Evolutionary conservation across 2,113 vertebrate genomes (phyloP), one percentile per base, ranked within the genome.

Genomic region (Coreoperca whiteheadi): DNA sequence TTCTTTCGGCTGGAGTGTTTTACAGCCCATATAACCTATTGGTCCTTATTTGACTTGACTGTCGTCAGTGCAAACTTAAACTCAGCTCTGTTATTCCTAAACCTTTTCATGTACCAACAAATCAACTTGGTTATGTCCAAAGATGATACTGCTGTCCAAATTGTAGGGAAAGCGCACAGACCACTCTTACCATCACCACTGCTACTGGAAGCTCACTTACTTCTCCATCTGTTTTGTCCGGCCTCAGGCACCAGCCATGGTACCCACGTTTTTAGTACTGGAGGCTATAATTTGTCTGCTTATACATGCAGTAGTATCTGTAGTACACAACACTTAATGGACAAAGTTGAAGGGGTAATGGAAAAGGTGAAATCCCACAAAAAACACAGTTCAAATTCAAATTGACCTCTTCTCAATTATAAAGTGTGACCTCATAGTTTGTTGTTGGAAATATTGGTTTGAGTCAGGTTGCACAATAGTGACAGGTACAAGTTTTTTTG

Each of bases 151-250:
- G 8, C 21, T 39, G 8, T 54, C 14, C 3, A 3, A 8, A 14
- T 10, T 57, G 37, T 43, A 75, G 43, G 34, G 32, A 51, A 57
- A 59, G 39, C 74, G 41, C 23, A 18, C 32, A 30, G 46, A 74
- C 25, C 43, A 32, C 8, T 25, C 15, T 14, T 12, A 12, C 10
- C 30, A 15, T 60, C 8, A 57, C 21, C 50, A 41, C 23, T 21
- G 53, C 48, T 54, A 51, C 67, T 43, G 30, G 41, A 12, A 54
- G 60, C 77, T 77, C 51, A 32, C 43, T 15, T 64, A 37, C 39
- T 14, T 50, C 60, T 84, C 74, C 67, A 65, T 74, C 74, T 79
- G 77, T 81, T 67, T 75, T 2, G 8, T 69, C 18, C 56, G 76
- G 76, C 76, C 75, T 84, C 79, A 15, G 81, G 64, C 77, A 37